Base-by-base conservation (phyloP, 2,797 vertebrate species). In the Todus mexicanus region DNA sequence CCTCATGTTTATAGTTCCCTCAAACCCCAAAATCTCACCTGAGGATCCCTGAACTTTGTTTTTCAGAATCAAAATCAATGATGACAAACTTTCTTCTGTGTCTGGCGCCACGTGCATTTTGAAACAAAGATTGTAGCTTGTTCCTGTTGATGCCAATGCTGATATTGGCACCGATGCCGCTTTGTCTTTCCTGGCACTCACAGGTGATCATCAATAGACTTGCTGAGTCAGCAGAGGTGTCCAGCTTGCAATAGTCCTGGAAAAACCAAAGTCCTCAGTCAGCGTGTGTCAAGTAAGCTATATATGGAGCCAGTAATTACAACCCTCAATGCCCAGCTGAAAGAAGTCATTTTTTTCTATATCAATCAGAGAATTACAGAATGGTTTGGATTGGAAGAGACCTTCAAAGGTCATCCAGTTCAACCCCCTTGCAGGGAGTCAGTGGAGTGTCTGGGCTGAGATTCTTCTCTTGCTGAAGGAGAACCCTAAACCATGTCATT, bases 211-310 rank as follows among this genome's bases (percentile, higher is more conserved):
- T 25, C 29, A 42, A 9, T 15, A 15, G 72, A 10, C 21, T 37
- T 82, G 77, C 74, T 38, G 88, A 89, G 89, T 65, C 84, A 9
- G 27, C 65, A 68, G 84, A 72, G 61, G 51, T 66, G 78, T 45
- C n/a, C 56, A 9, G 60, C 40, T 72, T 0, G 0, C 37, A 57
- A 1, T 27, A 12, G 17, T 43, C 60, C 60, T 37, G 69, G 21
- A 33, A 37, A 51, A 65, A 54, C 45, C 50, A 18, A 60, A 23
- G 35, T 48, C 56, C 66, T 82, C 2, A 1, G 17, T 51, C 48
- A 45, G n/a, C 27, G 75, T 29, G 5, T 60, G 40, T 54, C 63
- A 26, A 48, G 53, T 19, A 33, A 75, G 64, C 70, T 75, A 1
- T 71, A 12, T 15, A 10, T 25, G 59, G 69, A 60, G 47, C 75